Conservation (phyloP, 2,888 invertebrate species). For the Tenodera sinensis region DNA sequence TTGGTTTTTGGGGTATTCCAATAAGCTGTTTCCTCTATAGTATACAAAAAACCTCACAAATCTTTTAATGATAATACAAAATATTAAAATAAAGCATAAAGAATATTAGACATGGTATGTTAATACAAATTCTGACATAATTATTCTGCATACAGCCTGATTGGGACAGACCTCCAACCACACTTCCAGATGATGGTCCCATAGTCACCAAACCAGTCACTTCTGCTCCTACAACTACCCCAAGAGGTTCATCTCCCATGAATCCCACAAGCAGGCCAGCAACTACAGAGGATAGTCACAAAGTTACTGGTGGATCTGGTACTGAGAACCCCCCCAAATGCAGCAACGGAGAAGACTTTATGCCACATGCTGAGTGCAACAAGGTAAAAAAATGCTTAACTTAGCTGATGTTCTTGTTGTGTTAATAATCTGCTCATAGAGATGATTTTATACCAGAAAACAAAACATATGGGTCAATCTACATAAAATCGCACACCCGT, state of each 20-base stretch:
- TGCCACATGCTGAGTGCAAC: conserved; percentile 56
- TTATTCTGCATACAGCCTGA: conserved; percentile 13
- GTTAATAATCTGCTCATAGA: too few relatives aligned
- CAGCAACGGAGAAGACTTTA: conserved; percentile 44
- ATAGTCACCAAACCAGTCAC: conserved; percentile 36
- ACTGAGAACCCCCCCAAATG: conserved; percentile 4
- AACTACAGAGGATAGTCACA: background rate
- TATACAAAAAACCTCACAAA: too few relatives aligned
- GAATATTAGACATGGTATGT: too few relatives aligned
- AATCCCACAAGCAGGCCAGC: background rate
- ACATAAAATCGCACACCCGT: too few relatives aligned
- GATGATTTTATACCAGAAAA: too few relatives aligned
- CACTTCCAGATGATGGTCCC: conserved; percentile 47
- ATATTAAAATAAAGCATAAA: too few relatives aligned
- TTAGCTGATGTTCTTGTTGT: too few relatives aligned
- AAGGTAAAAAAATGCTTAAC: conserved; percentile 46
- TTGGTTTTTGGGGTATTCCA: too few relatives aligned
- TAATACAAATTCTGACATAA: too few relatives aligned
- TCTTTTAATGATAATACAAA: too few relatives aligned
- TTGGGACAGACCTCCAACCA: conserved; percentile 76
- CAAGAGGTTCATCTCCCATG: background rate
- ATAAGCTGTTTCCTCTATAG: too few relatives aligned
- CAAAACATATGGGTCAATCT: too few relatives aligned
- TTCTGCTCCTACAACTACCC: background rate
- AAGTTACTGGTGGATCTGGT: background rate